phyloP scores from a whole-genome alignment of 1,140 invertebrate genomes.

The Nasonia longicornis region DNA sequence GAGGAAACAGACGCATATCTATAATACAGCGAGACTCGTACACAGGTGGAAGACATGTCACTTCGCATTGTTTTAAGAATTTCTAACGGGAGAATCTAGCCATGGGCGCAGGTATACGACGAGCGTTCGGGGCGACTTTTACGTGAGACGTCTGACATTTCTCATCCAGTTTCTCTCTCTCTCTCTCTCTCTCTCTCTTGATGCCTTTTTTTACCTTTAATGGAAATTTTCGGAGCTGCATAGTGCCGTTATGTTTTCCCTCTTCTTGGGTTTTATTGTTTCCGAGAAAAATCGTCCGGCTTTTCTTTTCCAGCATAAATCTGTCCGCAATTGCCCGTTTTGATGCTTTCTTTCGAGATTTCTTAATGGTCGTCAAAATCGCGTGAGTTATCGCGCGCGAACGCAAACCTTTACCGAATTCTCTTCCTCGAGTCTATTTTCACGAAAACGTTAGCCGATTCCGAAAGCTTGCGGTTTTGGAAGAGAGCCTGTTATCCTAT shows the following conservation, averaged over 20 bases:
- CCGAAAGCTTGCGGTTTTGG: not conserved
- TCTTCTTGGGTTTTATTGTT: conserved; percentile 1
- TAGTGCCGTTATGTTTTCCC: conserved; percentile 16
- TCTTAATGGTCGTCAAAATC: no score
- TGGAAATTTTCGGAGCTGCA: not conserved
- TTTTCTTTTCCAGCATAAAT: conserved; percentile 28
- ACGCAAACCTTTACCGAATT: no score
- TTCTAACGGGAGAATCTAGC: conserved; percentile 56
- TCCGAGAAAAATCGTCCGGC: conserved; percentile 34
- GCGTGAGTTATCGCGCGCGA: no score
- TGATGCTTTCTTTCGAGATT: not conserved
- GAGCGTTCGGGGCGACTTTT: not conserved
- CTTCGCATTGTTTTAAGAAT: conserved; percentile 63
- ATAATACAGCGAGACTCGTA: not conserved
- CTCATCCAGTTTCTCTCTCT: not conserved
- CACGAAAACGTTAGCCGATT: not conserved
- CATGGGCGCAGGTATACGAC: not conserved
- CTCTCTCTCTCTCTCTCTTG: no score
- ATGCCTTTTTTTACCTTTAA: conserved; percentile 26
- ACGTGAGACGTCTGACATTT: conserved; percentile 16
- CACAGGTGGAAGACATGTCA: conserved; percentile 56
- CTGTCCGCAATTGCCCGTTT: not conserved
- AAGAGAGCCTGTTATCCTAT: not conserved
- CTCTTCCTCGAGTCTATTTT: not conserved
- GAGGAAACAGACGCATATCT: conserved; percentile 19